Evolutionary conservation across 2,888 invertebrate species (phyloP).

Genomic region (Lithodes maja): DNA sequence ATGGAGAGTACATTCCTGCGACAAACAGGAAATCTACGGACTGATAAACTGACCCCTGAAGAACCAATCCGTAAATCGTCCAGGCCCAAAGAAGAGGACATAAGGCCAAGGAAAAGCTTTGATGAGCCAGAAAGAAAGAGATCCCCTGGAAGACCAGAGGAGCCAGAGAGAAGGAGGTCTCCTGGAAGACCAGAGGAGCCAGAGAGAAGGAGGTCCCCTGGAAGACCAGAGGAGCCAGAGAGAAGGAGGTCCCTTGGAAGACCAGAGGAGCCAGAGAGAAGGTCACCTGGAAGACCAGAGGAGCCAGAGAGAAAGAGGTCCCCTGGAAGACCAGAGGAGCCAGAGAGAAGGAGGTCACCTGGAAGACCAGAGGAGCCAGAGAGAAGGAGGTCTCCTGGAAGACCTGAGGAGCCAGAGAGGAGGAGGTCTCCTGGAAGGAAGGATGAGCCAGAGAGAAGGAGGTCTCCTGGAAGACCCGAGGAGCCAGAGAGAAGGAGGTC

Average conservation of each 20-base stretch:
- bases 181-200: conserved; percentile 12
- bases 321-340: conserved; percentile 12
- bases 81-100: neutral
- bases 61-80: neutral
- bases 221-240: conserved; percentile 16
- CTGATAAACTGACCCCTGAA: neutral
- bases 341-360: neutral
- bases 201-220: neutral
- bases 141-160: neutral
- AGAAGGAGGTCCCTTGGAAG: neutral
- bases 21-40: neutral
- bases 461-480: neutral
- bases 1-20: neutral
- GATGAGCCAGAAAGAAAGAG: conserved; percentile 1
- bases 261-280: conserved; percentile 16
- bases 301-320: conserved; percentile 3
- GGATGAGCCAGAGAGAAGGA: conserved; percentile 11
- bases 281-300: neutral
- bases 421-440: neutral
- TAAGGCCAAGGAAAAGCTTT: neutral
- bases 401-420: conserved; percentile 17
- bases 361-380: conserved; percentile 1
- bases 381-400: neutral
- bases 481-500: conserved; percentile 9
- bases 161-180: conserved; percentile 4